phyloP scores from a whole-genome alignment of 2,797 vertebrate species.

The Naso thynnoides region DNA sequence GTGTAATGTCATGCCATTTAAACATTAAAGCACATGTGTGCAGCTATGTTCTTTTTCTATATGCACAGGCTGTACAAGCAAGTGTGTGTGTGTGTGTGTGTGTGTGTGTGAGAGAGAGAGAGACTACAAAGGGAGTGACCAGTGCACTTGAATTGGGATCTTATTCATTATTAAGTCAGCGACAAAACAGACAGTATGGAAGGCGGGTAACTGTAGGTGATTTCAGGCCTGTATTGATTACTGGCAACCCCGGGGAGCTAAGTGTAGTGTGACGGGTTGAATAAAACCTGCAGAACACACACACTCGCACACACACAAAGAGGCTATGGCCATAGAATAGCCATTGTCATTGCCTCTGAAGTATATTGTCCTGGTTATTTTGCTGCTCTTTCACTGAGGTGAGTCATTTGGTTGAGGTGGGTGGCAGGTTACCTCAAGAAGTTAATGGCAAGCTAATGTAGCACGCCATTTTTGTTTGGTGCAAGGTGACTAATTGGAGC shows the following conservation, averaged over 20 bases:
- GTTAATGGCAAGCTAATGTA: slow-evolving; percentile 43
- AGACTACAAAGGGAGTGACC: slow-evolving; percentile 72
- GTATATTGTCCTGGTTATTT: slow-evolving; percentile 54
- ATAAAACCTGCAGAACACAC: slow-evolving; percentile 86
- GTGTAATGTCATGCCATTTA: too few species aligned
- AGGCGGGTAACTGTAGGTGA: slow-evolving; percentile 94
- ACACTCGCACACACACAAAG: slow-evolving; percentile 61
- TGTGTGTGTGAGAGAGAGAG: slow-evolving; percentile 41
- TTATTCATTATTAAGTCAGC: slow-evolving; percentile 97
- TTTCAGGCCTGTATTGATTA: slow-evolving; percentile 98
- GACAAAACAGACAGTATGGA: slow-evolving; percentile 97
- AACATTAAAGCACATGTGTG: slow-evolving; percentile 2
- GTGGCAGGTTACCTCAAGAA: slow-evolving; percentile 66
- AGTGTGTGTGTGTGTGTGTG: slow-evolving; percentile 29
- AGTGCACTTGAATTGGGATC: slow-evolving; percentile 74
- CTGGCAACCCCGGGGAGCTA: slow-evolving; percentile 95
- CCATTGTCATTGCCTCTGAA: slow-evolving; percentile 81
- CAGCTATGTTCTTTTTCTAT: not conserved
- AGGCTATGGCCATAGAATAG: slow-evolving; percentile 79
- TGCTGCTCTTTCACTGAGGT: slow-evolving; percentile 67
- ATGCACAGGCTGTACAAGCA: not conserved
- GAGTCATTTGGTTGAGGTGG: slow-evolving; percentile 70
- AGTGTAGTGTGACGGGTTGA: slow-evolving; percentile 92
- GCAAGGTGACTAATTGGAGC: slow-evolving; percentile 35
- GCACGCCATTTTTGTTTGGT: slow-evolving; percentile 41